A percentile compares a stretch with the other conserved stretches of the same genome.
phyloP scores from a whole-genome alignment of 2,888 invertebrate genomes.

The Archips crataeganus region DNA sequence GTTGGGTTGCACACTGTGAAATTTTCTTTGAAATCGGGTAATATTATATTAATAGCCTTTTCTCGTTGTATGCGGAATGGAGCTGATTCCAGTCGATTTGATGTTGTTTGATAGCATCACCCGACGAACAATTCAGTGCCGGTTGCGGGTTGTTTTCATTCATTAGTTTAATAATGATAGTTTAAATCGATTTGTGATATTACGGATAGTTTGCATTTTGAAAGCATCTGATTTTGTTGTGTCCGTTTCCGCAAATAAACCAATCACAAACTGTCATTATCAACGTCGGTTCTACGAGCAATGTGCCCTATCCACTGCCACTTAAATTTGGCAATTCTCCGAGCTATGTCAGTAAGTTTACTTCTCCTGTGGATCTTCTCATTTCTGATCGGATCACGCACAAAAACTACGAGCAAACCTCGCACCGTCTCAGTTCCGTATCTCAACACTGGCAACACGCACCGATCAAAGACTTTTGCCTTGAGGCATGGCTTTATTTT shows the following conservation, averaged over 20 bases:
- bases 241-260: not conserved
- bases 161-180: slow-evolving; percentile 23
- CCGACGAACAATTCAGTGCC: slow-evolving; percentile 58
- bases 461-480: too few species aligned
- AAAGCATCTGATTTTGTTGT: not conserved
- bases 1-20: slow-evolving; percentile 38
- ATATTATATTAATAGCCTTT: slow-evolving; percentile 54
- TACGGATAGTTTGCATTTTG: slow-evolving; percentile 2
- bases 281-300: too few species aligned
- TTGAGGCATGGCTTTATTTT: too few species aligned
- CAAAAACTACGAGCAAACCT: too few species aligned
- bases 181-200: slow-evolving; percentile 25
- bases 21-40: slow-evolving; percentile 49
- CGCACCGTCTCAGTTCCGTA: too few species aligned
- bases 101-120: slow-evolving; percentile 69
- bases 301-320: too few species aligned
- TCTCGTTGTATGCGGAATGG: slow-evolving; percentile 33
- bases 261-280: not conserved
- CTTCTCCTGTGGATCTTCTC: too few species aligned
- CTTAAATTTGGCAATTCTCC: too few species aligned
- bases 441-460: too few species aligned
- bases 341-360: too few species aligned
- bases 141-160: slow-evolving; percentile 20
- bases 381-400: too few species aligned
- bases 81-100: slow-evolving; percentile 60